phyloP scores from a whole-genome alignment of 2,888 invertebrate genomes.

The Cephalotes varians region DNA sequence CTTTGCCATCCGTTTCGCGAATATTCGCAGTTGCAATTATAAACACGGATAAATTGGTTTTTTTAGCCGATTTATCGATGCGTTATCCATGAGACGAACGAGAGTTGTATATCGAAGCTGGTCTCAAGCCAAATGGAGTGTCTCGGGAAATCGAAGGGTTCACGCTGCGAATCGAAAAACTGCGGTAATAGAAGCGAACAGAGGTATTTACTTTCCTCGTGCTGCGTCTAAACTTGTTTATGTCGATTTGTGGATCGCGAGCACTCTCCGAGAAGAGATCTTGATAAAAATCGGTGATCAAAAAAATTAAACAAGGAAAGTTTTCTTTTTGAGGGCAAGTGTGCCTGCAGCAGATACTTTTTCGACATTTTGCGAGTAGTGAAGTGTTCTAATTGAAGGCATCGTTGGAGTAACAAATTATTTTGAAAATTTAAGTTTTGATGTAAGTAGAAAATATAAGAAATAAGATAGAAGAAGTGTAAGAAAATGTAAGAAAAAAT shows the following conservation, averaged over 20 bases:
- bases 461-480: neutral
- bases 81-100: constrained; percentile 20
- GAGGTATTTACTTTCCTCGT: constrained; percentile 62
- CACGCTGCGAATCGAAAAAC: constrained; percentile 56
- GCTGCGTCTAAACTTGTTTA: constrained; percentile 56
- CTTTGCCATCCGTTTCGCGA: neutral
- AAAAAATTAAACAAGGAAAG: constrained; percentile 14
- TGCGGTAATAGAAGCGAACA: constrained; percentile 57
- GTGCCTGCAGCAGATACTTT: neutral
- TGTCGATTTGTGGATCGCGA: constrained; percentile 46
- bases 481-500: neutral
- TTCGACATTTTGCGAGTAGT: neutral
- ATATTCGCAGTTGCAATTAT: constrained; percentile 8
- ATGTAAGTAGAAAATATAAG: neutral
- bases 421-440: neutral
- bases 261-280: constrained; percentile 7
- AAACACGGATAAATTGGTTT: constrained; percentile 14
- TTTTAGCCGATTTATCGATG: constrained; percentile 25
- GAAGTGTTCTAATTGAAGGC: neutral
- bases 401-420: neutral
- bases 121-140: neutral
- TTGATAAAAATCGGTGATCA: constrained; percentile 41
- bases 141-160: constrained; percentile 44
- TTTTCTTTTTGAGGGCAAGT: constrained; percentile 9
- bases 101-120: neutral